Evolutionary conservation across 2,113 vertebrate genomes (phyloP), one percentile per base, ranked within the genome.

Genomic region (Cervus canadensis): DNA sequence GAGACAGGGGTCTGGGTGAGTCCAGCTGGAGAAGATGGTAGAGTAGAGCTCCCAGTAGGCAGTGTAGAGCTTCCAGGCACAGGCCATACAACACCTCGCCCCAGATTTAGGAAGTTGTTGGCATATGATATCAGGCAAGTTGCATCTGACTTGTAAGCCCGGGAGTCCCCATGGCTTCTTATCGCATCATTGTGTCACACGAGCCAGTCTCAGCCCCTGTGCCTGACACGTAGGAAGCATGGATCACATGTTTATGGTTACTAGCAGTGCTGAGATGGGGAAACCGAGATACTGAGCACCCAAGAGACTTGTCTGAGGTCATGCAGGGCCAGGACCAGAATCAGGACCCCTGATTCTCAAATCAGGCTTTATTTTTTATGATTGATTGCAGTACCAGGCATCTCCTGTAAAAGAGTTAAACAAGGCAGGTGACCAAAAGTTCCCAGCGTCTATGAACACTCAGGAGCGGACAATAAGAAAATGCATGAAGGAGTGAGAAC

Each of bases 161-260:
- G 15, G 19, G 11, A 50, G 50, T 81, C 56, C 50, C 92, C 59
- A 17, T 33, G 3, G 17, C 17, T 2, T 36, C 11, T 3, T 33
- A n/a, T 64, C 9, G 5, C 33, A 25, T 74, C 6, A 15, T 67
- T 56, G 40, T n/a, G 25, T 60, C 23, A 7, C 5, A 28, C 8
- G 14, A 30, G 52, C 17, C n/a, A 45, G 23, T 57, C n/a, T 25
- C 30, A n/a, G 30, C 0, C 1, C 64, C 0, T 76, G 26, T 13
- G 23, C 76, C 16, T 2, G 14, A 4, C 45, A 45, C 0, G 3
- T 6, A 13, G 79, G 45, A 50, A 64, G 23, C 7, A 12, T 2
- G 33, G 13, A 1, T 50, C 82, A 50, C 0, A 0, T 8, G 33
- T n/a, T 76, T n/a, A 23, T 54, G 50, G 33, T 82, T 82, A 36